Conservation (phyloP, 92 coral and sea anemone species). For the Heliopora coerulea region DNA sequence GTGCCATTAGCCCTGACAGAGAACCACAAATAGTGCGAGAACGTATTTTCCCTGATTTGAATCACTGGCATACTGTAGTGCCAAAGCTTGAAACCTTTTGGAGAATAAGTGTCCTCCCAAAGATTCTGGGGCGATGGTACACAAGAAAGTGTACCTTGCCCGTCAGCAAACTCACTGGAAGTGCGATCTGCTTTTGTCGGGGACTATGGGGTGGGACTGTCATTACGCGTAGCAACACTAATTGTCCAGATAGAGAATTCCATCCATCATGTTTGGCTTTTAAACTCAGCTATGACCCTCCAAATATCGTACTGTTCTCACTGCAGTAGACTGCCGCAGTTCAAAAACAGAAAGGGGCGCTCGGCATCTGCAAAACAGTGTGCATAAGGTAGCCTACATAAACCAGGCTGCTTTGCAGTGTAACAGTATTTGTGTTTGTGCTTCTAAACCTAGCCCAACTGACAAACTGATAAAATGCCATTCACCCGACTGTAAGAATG, state of each 20-base stretch:
- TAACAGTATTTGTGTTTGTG: too few relatives aligned
- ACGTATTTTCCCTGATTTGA: conserved; percentile 47
- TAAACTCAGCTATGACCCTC: too few relatives aligned
- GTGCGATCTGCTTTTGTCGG: conserved; percentile 44
- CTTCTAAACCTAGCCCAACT: conserved; percentile 41
- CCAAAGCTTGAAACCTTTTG: conserved; percentile 56
- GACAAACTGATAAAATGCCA: conserved; percentile 69
- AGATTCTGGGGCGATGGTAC: conserved; percentile 56
- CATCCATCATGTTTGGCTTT: too few relatives aligned
- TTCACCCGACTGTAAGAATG: conserved; percentile 55
- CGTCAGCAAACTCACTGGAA: neutral
- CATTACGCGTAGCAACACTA: conserved; percentile 33
- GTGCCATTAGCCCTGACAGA: too few relatives aligned
- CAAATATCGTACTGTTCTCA: too few relatives aligned
- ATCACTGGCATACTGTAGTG: conserved; percentile 54
- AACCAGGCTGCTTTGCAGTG: too few relatives aligned
- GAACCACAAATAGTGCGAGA: too few relatives aligned
- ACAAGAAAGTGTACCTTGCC: conserved; percentile 40
- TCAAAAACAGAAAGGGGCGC: too few relatives aligned
- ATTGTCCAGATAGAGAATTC: too few relatives aligned
- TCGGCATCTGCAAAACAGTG: conserved; percentile 34
- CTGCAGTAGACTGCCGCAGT: too few relatives aligned
- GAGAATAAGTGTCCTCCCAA: conserved; percentile 53
- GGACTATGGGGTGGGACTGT: conserved; percentile 27
- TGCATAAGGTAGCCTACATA: too few relatives aligned